These are phyloP conservation scores for Hirtodrosophila confusa DNA, from an alignment of 2,888 invertebrate genomes.

Conservation along the genomic window DNA sequence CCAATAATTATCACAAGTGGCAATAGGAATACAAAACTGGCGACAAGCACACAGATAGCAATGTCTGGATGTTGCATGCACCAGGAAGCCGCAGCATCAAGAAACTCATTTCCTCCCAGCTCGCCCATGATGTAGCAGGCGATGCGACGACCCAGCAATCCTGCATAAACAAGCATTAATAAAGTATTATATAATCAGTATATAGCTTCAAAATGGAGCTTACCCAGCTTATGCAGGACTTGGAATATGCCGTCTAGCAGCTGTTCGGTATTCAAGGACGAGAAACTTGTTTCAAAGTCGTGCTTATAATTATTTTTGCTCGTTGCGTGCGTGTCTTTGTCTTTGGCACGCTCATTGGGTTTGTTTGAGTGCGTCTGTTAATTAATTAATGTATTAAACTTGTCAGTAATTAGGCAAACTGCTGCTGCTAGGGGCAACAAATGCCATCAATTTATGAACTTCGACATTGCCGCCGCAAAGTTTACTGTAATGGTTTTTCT, in stretches of 20 bases:
- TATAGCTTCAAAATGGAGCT: not conserved
- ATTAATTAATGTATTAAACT: constrained; percentile 9
- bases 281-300: not conserved
- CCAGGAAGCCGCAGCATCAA: constrained; percentile 65
- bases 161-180: constrained; percentile 34
- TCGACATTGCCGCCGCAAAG: constrained; percentile 16
- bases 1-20: constrained; percentile 81
- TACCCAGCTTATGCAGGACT: constrained; percentile 45
- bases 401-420: constrained; percentile 19
- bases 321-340: constrained; percentile 9
- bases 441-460: constrained; percentile 30
- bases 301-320: not conserved
- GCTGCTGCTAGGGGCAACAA: constrained; percentile 10
- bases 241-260: constrained; percentile 28
- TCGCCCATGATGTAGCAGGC: constrained; percentile 60
- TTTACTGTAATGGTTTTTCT: not conserved
- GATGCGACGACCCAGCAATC: constrained; percentile 54
- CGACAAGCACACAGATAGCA: constrained; percentile 67
- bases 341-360: not conserved
- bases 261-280: constrained; percentile 32
- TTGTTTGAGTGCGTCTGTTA: constrained; percentile 31
- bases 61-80: constrained; percentile 71
- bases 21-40: constrained; percentile 62
- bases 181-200: too few relatives aligned
- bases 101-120: constrained; percentile 66